Percentiles rank a stretch among this genome's conserved stretches.
phyloP scores from a whole-genome alignment of 2,113 vertebrate genomes.

The Mormyrus lacerda region DNA sequence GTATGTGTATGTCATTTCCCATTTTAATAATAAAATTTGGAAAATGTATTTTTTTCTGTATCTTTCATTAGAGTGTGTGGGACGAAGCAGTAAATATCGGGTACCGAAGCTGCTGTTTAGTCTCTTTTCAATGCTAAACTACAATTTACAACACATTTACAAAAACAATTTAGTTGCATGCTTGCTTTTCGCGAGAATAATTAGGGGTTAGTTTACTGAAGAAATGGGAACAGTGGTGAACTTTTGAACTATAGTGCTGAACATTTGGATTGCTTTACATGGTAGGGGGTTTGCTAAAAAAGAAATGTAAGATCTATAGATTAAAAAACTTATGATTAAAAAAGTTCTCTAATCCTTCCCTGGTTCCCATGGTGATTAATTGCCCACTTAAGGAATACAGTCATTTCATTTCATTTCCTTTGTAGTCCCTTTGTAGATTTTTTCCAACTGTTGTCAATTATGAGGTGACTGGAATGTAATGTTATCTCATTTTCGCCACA shows the following conservation, averaged over 20 bases:
- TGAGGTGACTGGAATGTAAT: not conserved
- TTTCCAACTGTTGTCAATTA: not conserved
- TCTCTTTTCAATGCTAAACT: not conserved
- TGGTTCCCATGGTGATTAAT: not conserved
- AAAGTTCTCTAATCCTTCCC: not conserved
- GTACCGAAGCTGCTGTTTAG: not conserved
- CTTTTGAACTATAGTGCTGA: not conserved
- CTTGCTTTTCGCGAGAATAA: not conserved
- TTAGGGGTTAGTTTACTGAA: not conserved
- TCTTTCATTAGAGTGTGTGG: not conserved
- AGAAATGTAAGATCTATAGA: not conserved
- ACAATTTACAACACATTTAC: not conserved
- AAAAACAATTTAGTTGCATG: not conserved
- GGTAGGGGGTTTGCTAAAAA: not conserved
- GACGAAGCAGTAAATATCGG: not conserved
- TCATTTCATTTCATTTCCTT: not conserved
- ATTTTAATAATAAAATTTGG: slow-evolving; percentile 66
- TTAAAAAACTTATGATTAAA: not conserved
- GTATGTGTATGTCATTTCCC: slow-evolving; percentile 59
- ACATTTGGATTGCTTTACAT: not conserved
- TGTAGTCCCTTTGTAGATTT: not conserved
- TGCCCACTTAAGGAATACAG: not conserved
- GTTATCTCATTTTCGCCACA: not conserved
- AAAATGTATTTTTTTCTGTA: slow-evolving; percentile 29
- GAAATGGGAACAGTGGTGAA: not conserved